These are phyloP conservation scores for Tragelaphus scriptus DNA, from an alignment of 2,113 vertebrate species.

Conservation along the genomic window DNA sequence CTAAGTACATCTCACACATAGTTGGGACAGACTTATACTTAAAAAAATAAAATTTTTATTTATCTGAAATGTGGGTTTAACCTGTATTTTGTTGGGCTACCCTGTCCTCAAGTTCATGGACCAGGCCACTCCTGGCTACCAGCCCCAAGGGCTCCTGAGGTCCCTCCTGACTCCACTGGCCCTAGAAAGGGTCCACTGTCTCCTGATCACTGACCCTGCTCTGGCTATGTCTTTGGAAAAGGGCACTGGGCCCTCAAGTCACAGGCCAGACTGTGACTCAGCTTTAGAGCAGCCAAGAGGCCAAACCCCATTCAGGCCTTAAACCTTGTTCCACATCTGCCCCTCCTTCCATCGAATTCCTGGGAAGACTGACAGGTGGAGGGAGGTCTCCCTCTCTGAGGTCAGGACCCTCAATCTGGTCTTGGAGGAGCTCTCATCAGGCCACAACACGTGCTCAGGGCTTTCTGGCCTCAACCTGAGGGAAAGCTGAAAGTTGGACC, in stretches of 20 bases:
- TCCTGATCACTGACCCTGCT: not conserved
- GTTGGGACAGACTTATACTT: not conserved
- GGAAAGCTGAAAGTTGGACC: not conserved
- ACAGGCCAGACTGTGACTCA: not conserved
- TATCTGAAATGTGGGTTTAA: not conserved
- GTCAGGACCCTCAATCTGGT: not conserved
- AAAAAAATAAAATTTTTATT: not conserved
- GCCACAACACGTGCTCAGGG: not conserved
- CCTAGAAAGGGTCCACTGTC: fast-evolving
- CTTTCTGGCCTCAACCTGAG: not conserved
- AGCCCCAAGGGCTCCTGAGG: not conserved
- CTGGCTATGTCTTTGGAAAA: too few species aligned
- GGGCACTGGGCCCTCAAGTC: not conserved
- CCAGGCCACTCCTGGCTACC: not conserved
- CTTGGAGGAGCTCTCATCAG: not conserved
- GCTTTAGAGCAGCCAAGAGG: not conserved
- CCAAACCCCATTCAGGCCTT: not conserved
- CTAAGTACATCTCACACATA: not conserved
- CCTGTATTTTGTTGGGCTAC: not conserved
- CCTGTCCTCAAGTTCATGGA: not conserved
- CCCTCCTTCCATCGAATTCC: not conserved
- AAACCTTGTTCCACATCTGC: fast-evolving
- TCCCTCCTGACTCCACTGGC: not conserved
- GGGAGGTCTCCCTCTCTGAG: not conserved
- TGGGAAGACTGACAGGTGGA: not conserved